Percentiles rank a stretch among this genome's conserved stretches.
phyloP scores from a whole-genome alignment of 2,888 invertebrate genomes.

The Dryobotodes eremita region DNA sequence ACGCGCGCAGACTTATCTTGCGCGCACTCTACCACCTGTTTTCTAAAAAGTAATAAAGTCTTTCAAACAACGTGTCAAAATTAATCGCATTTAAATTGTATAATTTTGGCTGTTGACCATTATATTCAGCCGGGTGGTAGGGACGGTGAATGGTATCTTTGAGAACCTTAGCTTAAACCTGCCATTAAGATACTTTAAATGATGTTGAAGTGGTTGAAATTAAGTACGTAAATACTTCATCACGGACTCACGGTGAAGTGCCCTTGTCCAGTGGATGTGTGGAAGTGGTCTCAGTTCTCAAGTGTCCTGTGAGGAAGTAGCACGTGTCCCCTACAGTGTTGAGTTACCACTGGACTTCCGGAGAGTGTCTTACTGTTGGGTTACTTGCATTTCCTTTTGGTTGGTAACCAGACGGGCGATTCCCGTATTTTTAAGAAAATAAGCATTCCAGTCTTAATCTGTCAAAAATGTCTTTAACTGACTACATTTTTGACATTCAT shows the following conservation, averaged over 20 bases:
- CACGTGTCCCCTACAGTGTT: conserved; percentile 76
- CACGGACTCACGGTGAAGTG: conserved; percentile 21
- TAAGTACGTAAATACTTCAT: conserved; percentile 1
- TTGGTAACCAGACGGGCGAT: neutral
- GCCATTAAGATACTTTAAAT: neutral
- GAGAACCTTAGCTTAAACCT: no score
- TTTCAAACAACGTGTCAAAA: neutral
- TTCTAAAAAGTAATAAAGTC: no score
- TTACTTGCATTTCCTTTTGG: conserved; percentile 11
- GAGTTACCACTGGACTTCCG: conserved; percentile 58
- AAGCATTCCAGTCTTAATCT: neutral
- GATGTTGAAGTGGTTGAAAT: neutral
- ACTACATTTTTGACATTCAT: no score
- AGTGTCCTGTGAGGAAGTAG: conserved; percentile 77
- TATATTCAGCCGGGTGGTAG: neutral
- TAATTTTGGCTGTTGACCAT: neutral
- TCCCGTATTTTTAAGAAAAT: neutral
- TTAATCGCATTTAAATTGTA: neutral
- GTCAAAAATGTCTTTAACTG: neutral
- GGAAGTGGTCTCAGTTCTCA: conserved; percentile 76
- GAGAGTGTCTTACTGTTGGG: conserved; percentile 43
- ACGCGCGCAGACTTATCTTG: no score
- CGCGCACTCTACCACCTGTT: no score
- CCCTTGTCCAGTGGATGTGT: conserved; percentile 71
- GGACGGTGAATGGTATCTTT: neutral